Base-by-base conservation (phyloP, 2,113 vertebrate genomes). In the Elephas maximus region DNA sequence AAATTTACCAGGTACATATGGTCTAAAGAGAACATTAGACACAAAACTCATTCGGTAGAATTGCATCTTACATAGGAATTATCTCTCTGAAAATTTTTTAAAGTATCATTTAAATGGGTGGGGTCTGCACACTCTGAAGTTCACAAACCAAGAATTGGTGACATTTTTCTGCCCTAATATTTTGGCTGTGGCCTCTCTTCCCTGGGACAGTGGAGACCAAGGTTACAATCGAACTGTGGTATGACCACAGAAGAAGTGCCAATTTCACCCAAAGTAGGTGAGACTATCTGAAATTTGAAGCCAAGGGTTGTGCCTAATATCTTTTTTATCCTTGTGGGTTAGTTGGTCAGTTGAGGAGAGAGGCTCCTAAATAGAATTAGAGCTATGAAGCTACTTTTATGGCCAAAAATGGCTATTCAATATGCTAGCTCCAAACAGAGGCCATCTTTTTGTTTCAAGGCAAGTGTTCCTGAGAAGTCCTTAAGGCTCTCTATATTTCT, bases 81-180 rank as follows among this genome's bases (percentile, higher is more conserved):
- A 84, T 62, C n/a, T 48, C 30, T 85, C 37, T 85, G 57, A 69
- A 85, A 78, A 53, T 86, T 69, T 74, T 63, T 92, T 78, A 87
- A 87, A 57, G 67, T 33, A 21, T 20, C 62, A 81, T 87, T 88
- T 78, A 74, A 92, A 69, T 67, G 45, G 33, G 67, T 53, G 81
- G n/a, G 8, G 10, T 71, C 45, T 53, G 21, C 84, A 60, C 7
- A 84, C 20, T 84, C 4, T 57, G 15, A 95, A 88, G 53, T 85
- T 62, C 33, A 83, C 84, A 97, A 84, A 51, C 15, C 10, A 92
- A 95, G 62, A 90, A 93, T 73, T 67, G 37, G 17, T 74, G 37
- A 14, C 23, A 65, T 37, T 63, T 82, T 73, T 28, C 33, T 57
- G 15, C 18, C 7, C 11, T 9, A 12, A 8, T 86, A 69, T 51